Conservation (phyloP, 2,797 vertebrate species). For the Phylloscopus collybita region DNA sequence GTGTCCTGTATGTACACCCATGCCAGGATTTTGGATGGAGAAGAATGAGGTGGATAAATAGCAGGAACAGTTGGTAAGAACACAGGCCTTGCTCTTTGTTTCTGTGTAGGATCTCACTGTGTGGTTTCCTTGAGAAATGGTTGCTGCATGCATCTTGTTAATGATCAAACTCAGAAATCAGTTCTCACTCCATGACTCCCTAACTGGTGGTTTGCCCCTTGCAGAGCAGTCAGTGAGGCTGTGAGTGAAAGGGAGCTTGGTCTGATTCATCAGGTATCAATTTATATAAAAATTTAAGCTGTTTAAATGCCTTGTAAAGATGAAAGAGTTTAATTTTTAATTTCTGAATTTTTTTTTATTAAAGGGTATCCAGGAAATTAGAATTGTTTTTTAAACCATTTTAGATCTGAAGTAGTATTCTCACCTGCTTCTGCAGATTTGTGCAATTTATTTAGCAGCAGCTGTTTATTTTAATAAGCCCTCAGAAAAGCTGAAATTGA, state of each 20-base stretch:
- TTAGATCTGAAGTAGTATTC: background rate
- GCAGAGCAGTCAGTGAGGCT: background rate
- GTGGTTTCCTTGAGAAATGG: background rate
- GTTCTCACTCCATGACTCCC: background rate
- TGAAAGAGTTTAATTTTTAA: background rate
- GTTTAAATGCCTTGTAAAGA: background rate
- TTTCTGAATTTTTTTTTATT: background rate
- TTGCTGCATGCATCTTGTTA: background rate
- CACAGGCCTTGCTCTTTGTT: background rate
- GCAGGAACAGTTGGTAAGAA: background rate
- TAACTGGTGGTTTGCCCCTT: background rate
- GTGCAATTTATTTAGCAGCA: background rate
- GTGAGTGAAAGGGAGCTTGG: background rate
- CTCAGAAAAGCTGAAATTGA: background rate
- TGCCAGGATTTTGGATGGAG: background rate
- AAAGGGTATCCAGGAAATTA: background rate
- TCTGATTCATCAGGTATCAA: background rate
- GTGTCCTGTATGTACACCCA: background rate
- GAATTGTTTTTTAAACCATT: background rate
- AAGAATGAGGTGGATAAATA: background rate
- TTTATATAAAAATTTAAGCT: background rate
- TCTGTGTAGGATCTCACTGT: background rate
- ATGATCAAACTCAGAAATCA: background rate
- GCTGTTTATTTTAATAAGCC: background rate
- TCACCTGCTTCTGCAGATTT: background rate